Evolutionary conservation across 2,797 vertebrate genomes (phyloP).

Genomic region (Microcaecilia unicolor): DNA sequence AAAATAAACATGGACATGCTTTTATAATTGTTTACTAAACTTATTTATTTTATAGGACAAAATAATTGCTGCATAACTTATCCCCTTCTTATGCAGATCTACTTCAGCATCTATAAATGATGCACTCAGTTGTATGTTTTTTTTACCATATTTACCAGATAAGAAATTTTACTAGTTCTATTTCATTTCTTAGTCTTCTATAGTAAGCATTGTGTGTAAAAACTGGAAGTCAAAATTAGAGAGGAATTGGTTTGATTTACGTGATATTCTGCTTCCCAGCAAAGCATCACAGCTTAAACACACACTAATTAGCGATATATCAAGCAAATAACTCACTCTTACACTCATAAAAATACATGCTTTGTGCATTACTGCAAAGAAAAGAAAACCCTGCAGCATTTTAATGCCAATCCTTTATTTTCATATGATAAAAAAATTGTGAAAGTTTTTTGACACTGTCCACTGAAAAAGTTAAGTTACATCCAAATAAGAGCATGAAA

Average conservation of each 20-base stretch:
- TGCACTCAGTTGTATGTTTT: background rate
- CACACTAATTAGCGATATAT: too few relatives aligned
- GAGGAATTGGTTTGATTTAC: too few relatives aligned
- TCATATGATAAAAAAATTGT: background rate
- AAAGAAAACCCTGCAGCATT: background rate
- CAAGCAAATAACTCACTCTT: too few relatives aligned
- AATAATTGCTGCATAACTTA: conserved; percentile 19
- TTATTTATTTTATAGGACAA: conserved; percentile 1
- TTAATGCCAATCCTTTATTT: conserved; percentile 9
- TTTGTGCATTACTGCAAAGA: background rate
- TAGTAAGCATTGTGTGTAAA: too few relatives aligned
- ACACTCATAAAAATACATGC: too few relatives aligned
- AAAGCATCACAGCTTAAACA: too few relatives aligned
- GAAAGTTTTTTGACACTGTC: conserved; percentile 34
- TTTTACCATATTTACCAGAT: background rate
- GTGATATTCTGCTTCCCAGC: too few relatives aligned
- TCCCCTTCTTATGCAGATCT: conserved; percentile 17
- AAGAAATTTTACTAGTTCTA: background rate
- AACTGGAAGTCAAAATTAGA: too few relatives aligned
- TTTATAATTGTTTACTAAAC: background rate
- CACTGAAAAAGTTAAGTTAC: conserved; percentile 17
- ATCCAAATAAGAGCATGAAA: conserved; percentile 14
- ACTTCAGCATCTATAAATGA: conserved; percentile 2
- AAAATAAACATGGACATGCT: conserved; percentile 1
- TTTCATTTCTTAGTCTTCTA: too few relatives aligned